phyloP scores from a whole-genome alignment of 2,888 invertebrate genomes.

The Hyposoter didymator region DNA sequence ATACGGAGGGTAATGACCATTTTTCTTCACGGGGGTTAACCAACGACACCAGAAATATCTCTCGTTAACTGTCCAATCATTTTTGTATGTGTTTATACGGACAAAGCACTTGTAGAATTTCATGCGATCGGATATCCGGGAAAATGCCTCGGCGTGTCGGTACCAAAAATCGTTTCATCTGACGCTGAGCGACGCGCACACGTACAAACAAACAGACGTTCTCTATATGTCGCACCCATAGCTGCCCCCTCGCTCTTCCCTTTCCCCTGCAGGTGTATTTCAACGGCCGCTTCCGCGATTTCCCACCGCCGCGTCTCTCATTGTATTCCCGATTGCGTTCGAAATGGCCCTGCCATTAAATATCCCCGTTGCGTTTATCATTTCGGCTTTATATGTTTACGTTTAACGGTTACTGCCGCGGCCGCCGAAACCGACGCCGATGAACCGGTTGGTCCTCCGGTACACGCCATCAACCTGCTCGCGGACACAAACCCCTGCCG shows the following conservation, averaged over 20 bases:
- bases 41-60: background rate
- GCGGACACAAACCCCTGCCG: constrained; percentile 3
- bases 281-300: constrained; percentile 45
- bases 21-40: background rate
- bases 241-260: background rate
- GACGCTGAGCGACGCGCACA: background rate
- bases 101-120: constrained; percentile 15
- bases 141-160: background rate
- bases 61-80: background rate
- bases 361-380: constrained; percentile 80
- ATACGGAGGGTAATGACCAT: background rate
- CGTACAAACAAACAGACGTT: background rate
- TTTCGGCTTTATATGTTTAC: constrained; percentile 80
- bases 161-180: background rate
- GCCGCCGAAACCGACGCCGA: constrained; percentile 35
- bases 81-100: background rate
- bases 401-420: constrained; percentile 76
- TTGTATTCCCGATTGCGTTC: constrained; percentile 66
- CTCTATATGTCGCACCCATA: constrained; percentile 4
- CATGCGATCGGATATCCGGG: background rate
- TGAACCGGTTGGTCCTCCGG: constrained; percentile 28
- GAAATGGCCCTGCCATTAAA: constrained; percentile 77
- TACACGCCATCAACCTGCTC: constrained; percentile 33
- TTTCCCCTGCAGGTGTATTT: constrained; percentile 27
- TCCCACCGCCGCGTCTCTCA: constrained; percentile 54